Evolutionary conservation across 2,113 vertebrate genomes (phyloP).

Genomic region (Genyomyrus donnyi): DNA sequence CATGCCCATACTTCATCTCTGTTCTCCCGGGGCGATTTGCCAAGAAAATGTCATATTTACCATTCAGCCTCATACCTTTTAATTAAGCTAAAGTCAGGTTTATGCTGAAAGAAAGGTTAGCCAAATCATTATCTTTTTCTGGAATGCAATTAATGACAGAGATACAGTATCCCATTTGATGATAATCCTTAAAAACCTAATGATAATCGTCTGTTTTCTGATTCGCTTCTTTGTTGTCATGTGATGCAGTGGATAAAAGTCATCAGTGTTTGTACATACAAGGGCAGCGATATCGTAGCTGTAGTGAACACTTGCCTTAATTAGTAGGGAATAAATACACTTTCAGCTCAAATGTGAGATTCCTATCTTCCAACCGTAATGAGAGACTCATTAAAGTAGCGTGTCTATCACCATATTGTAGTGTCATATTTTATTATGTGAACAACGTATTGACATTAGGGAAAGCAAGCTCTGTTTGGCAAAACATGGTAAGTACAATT

Average conservation of each 20-base stretch:
- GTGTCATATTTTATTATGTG: not conserved
- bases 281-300: not conserved
- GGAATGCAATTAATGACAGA: constrained; percentile 23
- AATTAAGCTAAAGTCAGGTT: constrained; percentile 3
- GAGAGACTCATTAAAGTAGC: not conserved
- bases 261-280: not conserved
- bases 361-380: not conserved
- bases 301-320: not conserved
- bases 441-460: not conserved
- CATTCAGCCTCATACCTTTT: constrained; percentile 30
- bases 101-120: not conserved
- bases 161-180: not conserved
- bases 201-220: not conserved
- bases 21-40: constrained; percentile 19
- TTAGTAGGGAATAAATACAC: not conserved
- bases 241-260: not conserved
- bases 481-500: not conserved
- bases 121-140: not conserved
- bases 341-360: not conserved
- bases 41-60: constrained; percentile 42
- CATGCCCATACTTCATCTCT: constrained; percentile 13
- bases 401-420: not conserved
- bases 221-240: not conserved
- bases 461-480: not conserved
- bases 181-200: not conserved